Conservation (phyloP, 1,140 invertebrate genomes). For the Heterodera carotae region DNA sequence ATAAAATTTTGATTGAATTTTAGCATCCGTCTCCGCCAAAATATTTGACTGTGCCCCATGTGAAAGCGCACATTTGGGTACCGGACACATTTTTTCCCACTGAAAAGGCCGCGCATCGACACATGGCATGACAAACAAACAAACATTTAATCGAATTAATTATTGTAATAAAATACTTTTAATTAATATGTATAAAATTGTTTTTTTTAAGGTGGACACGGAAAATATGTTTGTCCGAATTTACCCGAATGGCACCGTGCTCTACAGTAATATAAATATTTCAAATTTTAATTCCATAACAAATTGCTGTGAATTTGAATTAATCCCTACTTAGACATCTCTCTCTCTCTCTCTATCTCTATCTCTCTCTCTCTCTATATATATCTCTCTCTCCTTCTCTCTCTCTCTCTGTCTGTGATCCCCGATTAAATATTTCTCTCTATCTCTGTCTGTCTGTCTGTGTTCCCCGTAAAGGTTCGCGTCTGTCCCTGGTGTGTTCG, state of each 20-base stretch:
- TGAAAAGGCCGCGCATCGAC: conserved; percentile 51
- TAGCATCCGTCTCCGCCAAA: conserved; percentile 31
- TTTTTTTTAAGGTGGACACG: conserved; percentile 42
- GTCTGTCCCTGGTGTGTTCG: conserved; percentile 47
- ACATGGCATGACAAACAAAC: conserved; percentile 32
- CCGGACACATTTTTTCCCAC: conserved; percentile 88
- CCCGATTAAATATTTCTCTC: too few species aligned
- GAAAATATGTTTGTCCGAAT: conserved; percentile 55
- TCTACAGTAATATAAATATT: conserved; percentile 36
- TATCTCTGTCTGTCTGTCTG: too few species aligned
- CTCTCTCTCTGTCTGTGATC: too few species aligned
- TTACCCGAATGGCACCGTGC: conserved; percentile 42
- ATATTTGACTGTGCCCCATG: conserved; percentile 82
- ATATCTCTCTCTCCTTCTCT: too few species aligned
- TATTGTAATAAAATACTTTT: conserved; percentile 1
- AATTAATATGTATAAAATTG: neutral
- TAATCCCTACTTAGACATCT: too few species aligned
- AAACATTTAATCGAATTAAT: neutral
- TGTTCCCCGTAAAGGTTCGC: conserved; percentile 10
- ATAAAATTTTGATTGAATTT: neutral
- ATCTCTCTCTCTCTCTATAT: too few species aligned
- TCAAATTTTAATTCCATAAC: too few species aligned
- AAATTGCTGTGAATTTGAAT: too few species aligned
- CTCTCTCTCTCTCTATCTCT: too few species aligned
- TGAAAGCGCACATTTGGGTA: conserved; percentile 85